Evolutionary conservation across 2,797 vertebrate species (phyloP), one percentile per base, ranked within the genome.

Genomic region (Falco rusticolus): DNA sequence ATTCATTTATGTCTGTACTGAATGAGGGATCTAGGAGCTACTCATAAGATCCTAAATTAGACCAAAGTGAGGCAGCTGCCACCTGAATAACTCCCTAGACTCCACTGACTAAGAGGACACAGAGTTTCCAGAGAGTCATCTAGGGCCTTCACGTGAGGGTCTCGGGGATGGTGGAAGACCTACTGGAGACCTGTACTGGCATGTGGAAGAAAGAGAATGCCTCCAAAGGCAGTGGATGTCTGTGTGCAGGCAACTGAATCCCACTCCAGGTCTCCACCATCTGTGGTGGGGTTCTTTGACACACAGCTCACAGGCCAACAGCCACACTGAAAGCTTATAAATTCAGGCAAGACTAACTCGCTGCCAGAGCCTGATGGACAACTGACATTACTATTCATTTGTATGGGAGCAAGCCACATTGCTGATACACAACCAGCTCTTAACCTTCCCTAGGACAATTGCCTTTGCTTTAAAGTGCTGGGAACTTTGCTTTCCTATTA

Each of bases 401-500:
- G 24, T 37, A 25, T 39, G 25, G 19, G 29, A 82, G n/a, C 41
- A 93, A 94, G 93, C 63, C 63, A 75, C 18, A 1, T 69, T 93
- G 92, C 92, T 94, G 74, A 77, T 95, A 84, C 81, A 93, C 93
- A 91, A 84, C 74, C 82, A 95, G 51, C 51, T 86, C 84, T 95
- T 92, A 96, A 80, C 60, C 80, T 61, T 79, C 83, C 56, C 79
- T 76, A 33, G 57, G 64, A 81, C 83, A 89, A 75, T 57, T 92
- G 75, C 74, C 76, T 93, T 90, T 77, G 37, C 87, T 96, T 95
- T 66, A 94, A 97, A 95, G 87, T 51, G 20, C 41, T 79, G 75
- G 87, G 82, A 97, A 95, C 95, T 97, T 96, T 94, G 79, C 82
- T 94, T 70, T 95, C 83, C 71, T 89, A 50, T 94, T 97, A 87